A percentile compares a stretch with the other conserved stretches of the same genome.
Evolutionary conservation across 2,797 vertebrate genomes (phyloP).

Genomic region (Gambusia yucatana): DNA sequence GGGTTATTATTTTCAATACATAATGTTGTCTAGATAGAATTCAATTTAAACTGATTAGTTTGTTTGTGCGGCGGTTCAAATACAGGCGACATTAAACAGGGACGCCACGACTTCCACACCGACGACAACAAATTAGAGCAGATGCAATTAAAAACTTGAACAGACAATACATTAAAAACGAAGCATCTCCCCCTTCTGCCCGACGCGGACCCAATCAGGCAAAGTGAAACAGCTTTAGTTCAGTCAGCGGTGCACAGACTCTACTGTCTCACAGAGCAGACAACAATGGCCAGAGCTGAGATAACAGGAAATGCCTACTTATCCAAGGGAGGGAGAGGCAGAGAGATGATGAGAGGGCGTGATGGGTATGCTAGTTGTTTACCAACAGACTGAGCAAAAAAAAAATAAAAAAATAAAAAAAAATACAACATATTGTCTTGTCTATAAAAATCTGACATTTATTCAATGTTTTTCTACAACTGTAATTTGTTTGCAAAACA

Average conservation of each 20-base stretch:
- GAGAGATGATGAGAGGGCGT: constrained; percentile 41
- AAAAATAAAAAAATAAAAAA: neutral
- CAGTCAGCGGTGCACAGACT: constrained; percentile 65
- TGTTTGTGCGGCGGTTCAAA: constrained; percentile 25
- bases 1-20: neutral
- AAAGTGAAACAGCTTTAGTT: constrained; percentile 67
- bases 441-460: constrained; percentile 26
- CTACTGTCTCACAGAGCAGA: constrained; percentile 66
- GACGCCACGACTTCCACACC: constrained; percentile 36
- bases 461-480: constrained; percentile 16
- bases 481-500: constrained; percentile 51
- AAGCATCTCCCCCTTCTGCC: constrained; percentile 26
- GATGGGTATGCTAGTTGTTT: constrained; percentile 53
- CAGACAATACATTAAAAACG: constrained; percentile 64
- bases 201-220: constrained; percentile 58
- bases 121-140: constrained; percentile 56
- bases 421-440: constrained; percentile 22
- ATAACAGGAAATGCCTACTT: constrained; percentile 85
- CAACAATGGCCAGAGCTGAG: constrained; percentile 74
- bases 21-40: neutral
- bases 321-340: constrained; percentile 64
- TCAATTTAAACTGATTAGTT: constrained; percentile 8
- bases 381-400: constrained; percentile 41
- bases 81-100: constrained; percentile 39
- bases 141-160: constrained; percentile 64